Evolutionary conservation across 2,797 vertebrate species (phyloP), one percentile per base, ranked within the genome.

Genomic region (Acestrorhynchus altus): DNA sequence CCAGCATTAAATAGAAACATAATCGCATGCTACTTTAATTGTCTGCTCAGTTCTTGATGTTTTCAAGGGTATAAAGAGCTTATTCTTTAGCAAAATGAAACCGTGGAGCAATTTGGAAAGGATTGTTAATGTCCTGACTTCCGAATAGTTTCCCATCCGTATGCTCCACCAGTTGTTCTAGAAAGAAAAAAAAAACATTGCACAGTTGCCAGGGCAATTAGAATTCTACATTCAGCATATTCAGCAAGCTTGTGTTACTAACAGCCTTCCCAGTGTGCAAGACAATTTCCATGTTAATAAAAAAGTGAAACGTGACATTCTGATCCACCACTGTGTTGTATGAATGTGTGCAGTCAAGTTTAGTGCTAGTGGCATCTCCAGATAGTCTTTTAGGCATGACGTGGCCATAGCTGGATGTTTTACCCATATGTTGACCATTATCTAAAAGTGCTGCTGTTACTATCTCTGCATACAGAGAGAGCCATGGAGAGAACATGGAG

Each of bases 261-360:
- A 76, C 73, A 69, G 72, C 54, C 83, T 83, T 60, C 49, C 65
- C 49, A 76, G 44, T 46, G 28, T 76, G 72, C 8, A 26, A 72
- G 69, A 76, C 83, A 83, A 84, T 83, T 86, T 65, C 56, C 64
- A 51, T 59, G 44, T 78, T 80, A 85, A 79, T 79, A 68, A 70
- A 42, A 31, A 63, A 63, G 56, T 60, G n/a, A 24, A 84, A 70
- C 66, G 44, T 54, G 51, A 63, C 31, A 56, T 65, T 49, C 12
- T 7, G 24, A 56, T 72, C 49, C 74, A 47, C 67, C 75, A 42
- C 35, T 4, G 24, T 24, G 15, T 51, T 71, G 54, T 52, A 77
- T 35, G 72, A 59, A 69, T 68, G 64, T 46, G 46, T 49, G 2
- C 31, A 61, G 46, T 77, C 57, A 72, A 71, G n/a, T 65, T 28